Percentiles rank a stretch among this genome's conserved stretches.
These are phyloP conservation scores for Antennarius maculatus DNA, from an alignment of 2,797 vertebrate genomes.

Conservation along the genomic window DNA sequence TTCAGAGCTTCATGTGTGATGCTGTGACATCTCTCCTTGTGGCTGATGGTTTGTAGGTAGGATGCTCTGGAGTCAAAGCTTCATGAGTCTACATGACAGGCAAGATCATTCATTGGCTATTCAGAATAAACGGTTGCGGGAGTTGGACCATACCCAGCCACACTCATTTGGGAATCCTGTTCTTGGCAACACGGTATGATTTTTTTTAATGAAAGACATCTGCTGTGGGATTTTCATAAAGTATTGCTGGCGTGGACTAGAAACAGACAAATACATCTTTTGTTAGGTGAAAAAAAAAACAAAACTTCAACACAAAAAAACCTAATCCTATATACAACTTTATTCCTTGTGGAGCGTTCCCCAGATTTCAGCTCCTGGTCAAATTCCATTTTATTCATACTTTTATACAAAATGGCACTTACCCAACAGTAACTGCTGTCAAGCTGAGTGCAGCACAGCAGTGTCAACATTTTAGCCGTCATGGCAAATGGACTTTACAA, in stretches of 20 bases:
- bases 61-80: constrained; percentile 10
- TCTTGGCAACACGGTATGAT: constrained; percentile 21
- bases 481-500: constrained; percentile 43
- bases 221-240: constrained; percentile 27
- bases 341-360: constrained; percentile 22
- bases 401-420: constrained; percentile 8
- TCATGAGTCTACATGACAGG: constrained; percentile 34
- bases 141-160: constrained; percentile 16
- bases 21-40: constrained; percentile 32
- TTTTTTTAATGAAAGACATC: constrained; percentile 43
- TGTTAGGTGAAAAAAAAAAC: constrained; percentile 18
- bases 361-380: constrained; percentile 5
- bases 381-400: constrained; percentile 26
- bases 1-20: constrained; percentile 27
- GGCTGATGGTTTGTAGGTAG: constrained; percentile 12
- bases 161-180: constrained; percentile 36
- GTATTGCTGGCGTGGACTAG: constrained; percentile 16
- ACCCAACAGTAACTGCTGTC: constrained; percentile 46
- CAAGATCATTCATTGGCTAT: constrained; percentile 36
- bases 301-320: not conserved
- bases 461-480: constrained; percentile 53
- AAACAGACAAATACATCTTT: constrained; percentile 43
- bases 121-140: constrained; percentile 29
- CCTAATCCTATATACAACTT: constrained; percentile 8
- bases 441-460: constrained; percentile 26